Conservation (phyloP, 2,888 invertebrate genomes). For the Quadroppia sp. region DNA sequence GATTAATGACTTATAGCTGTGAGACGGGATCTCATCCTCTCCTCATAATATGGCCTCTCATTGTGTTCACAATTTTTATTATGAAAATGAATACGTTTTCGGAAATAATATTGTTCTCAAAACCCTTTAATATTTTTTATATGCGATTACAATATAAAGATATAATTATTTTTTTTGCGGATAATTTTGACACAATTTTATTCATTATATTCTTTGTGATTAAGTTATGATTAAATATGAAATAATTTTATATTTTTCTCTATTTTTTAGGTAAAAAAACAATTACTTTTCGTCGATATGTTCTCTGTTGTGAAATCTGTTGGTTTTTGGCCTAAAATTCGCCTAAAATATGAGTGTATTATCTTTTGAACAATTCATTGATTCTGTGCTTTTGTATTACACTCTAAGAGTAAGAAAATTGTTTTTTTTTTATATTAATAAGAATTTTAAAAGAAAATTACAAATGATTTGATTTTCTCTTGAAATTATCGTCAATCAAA, state of each 20-base stretch:
- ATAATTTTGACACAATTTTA: background rate
- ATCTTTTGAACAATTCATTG: too few relatives aligned
- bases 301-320: background rate
- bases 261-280: slow-evolving; percentile 22
- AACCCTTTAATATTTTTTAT: background rate
- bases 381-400: too few relatives aligned
- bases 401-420: too few relatives aligned
- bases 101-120: slow-evolving; percentile 14
- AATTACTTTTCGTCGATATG: background rate
- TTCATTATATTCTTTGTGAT: background rate
- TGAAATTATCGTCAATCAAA: too few relatives aligned
- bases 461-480: too few relatives aligned
- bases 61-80: slow-evolving; percentile 26
- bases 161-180: slow-evolving; percentile 29
- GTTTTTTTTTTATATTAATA: background rate
- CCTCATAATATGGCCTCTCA: background rate
- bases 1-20: slow-evolving; percentile 29
- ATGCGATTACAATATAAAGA: background rate
- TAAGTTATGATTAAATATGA: too few relatives aligned
- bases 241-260: background rate
- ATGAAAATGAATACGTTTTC: slow-evolving; percentile 36
- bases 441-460: background rate
- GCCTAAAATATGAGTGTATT: background rate
- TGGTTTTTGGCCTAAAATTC: slow-evolving; percentile 21
- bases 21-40: slow-evolving; percentile 11